Conservation (phyloP, 2,888 invertebrate species). For the Bursaphelenchus okinawaensis region DNA sequence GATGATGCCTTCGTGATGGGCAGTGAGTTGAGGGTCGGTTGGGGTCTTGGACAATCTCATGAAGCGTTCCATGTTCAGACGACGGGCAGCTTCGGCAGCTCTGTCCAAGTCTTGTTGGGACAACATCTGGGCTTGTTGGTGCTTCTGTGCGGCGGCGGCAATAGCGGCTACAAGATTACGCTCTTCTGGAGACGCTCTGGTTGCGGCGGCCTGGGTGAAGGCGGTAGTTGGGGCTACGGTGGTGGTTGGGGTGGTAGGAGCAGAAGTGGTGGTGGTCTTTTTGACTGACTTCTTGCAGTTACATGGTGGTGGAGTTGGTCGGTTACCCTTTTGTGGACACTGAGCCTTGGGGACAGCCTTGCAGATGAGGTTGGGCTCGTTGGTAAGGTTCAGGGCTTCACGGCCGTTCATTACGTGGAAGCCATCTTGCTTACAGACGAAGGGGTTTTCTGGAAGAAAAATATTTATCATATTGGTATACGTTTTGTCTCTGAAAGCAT, state of each 20-base stretch:
- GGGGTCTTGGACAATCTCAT: slow-evolving; percentile 43
- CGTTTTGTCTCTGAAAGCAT: no score
- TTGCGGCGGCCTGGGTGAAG: background rate
- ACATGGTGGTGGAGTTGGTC: slow-evolving; percentile 38
- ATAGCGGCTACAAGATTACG: slow-evolving; percentile 10
- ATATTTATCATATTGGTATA: no score
- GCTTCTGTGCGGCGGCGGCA: slow-evolving; percentile 5
- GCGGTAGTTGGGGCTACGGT: background rate
- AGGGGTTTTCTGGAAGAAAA: slow-evolving; percentile 52
- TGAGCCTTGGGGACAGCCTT: slow-evolving; percentile 36
- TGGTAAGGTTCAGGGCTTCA: slow-evolving; percentile 55
- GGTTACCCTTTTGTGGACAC: slow-evolving; percentile 42
- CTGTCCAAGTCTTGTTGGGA: slow-evolving; percentile 2
- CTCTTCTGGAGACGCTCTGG: background rate
- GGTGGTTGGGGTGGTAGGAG: background rate
- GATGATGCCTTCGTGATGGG: background rate
- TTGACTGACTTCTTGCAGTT: slow-evolving; percentile 21
- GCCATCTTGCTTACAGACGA: slow-evolving; percentile 56
- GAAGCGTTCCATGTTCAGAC: slow-evolving; percentile 55
- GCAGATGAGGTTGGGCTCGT: slow-evolving; percentile 53
- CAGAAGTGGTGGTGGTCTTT: background rate
- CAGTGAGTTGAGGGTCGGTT: background rate
- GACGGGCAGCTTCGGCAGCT: slow-evolving; percentile 13
- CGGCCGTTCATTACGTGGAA: slow-evolving; percentile 57
- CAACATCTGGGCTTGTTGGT: background rate